These are phyloP conservation scores for Noctua comes DNA, from an alignment of 2,888 invertebrate genomes.

Conservation along the genomic window DNA sequence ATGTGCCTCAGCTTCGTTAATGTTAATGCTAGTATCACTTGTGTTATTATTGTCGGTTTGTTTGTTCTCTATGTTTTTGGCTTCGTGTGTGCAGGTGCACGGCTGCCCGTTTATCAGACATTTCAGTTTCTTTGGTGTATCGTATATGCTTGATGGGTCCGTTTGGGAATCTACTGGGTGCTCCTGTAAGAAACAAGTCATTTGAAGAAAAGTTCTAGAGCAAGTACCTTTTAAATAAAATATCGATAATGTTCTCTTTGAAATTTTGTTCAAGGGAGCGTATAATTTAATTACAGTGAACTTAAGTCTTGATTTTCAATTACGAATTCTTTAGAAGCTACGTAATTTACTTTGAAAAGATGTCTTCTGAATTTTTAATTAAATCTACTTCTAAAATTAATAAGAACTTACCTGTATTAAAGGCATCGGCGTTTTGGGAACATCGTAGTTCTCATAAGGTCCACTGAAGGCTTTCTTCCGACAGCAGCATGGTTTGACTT, in stretches of 20 bases:
- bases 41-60: constrained; percentile 79
- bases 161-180: constrained; percentile 80
- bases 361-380: constrained; percentile 3
- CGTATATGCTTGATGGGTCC: constrained; percentile 91
- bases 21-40: constrained; percentile 79
- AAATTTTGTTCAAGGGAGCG: constrained; percentile 31
- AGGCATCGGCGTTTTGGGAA: constrained; percentile 93
- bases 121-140: constrained; percentile 94
- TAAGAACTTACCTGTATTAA: constrained; percentile 83
- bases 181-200: constrained; percentile 79
- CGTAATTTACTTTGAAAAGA: constrained; percentile 32
- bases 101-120: constrained; percentile 91
- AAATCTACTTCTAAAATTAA: constrained; percentile 7
- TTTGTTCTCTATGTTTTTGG: constrained; percentile 90
- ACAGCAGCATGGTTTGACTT: constrained; percentile 81
- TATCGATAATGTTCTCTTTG: constrained; percentile 13
- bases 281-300: constrained; percentile 40
- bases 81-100: constrained; percentile 87
- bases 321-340: constrained; percentile 31
- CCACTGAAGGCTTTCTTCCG: constrained; percentile 87
- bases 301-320: constrained; percentile 35
- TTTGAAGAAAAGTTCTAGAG: constrained; percentile 14
- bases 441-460: constrained; percentile 95
- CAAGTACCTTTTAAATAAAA: constrained; percentile 19
- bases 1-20: constrained; percentile 76